Evolutionary conservation across 2,888 invertebrate genomes (phyloP).

Genomic region (Yponomeuta sedellus): DNA sequence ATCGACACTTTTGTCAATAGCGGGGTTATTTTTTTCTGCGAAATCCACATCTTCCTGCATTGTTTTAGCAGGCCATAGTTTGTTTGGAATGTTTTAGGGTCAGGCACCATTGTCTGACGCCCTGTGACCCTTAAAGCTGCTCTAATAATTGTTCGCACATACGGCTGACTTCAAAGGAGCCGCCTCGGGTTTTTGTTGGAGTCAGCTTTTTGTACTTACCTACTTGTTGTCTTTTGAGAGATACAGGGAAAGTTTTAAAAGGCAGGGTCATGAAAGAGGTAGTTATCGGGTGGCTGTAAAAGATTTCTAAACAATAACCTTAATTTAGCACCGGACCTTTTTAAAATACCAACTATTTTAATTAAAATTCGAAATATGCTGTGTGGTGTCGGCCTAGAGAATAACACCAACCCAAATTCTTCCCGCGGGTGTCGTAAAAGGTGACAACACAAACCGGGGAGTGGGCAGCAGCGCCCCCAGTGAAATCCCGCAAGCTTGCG

Average conservation of each 20-base stretch:
- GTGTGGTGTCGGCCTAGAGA: no score
- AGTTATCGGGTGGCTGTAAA: no score
- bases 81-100: slow-evolving; percentile 25
- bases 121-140: slow-evolving; percentile 18
- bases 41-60: neutral
- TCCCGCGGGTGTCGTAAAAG: no score
- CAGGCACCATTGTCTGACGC: slow-evolving; percentile 37
- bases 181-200: slow-evolving; percentile 12
- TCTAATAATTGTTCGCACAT: slow-evolving; percentile 45
- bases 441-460: no score
- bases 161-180: slow-evolving; percentile 40
- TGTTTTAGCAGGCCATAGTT: neutral
- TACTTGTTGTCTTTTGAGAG: slow-evolving; percentile 16
- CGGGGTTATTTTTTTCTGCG: neutral
- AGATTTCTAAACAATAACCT: neutral
- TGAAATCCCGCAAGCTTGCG: no score
- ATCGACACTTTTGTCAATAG: neutral
- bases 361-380: no score
- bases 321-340: neutral
- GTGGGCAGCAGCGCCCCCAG: no score
- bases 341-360: neutral
- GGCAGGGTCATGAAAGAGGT: neutral
- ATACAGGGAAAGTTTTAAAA: slow-evolving; percentile 10
- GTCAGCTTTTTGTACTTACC: slow-evolving; percentile 15
- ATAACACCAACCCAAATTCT: no score